Conservation (phyloP, 2,113 vertebrate genomes). For the Danionella cerebrum region DNA sequence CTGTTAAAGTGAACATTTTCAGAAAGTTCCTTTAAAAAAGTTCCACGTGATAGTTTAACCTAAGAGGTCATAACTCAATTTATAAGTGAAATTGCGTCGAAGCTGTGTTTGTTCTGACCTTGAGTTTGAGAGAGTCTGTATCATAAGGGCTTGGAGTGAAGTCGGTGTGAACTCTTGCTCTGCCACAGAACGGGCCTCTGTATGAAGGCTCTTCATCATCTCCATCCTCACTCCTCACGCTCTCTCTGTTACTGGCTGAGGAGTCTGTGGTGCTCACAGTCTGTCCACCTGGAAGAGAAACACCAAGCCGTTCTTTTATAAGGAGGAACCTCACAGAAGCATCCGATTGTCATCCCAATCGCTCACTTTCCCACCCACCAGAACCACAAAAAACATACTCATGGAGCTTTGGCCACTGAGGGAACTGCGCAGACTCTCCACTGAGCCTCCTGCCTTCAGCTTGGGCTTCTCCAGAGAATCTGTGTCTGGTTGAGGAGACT, state of each 20-base stretch:
- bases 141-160: conserved; percentile 98
- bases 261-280: conserved; percentile 97
- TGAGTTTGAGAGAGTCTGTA: conserved; percentile 92
- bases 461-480: conserved; percentile 88
- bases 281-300: conserved; percentile 76
- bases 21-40: no score
- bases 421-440: conserved; percentile 93
- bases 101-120: conserved; percentile 63
- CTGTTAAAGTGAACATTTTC: no score
- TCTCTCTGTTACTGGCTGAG: conserved; percentile 94
- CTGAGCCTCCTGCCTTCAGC: conserved; percentile 90
- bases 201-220: conserved; percentile 94
- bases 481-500: conserved; percentile 69
- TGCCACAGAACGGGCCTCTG: conserved; percentile 93
- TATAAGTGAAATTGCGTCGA: no score
- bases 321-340: not conserved
- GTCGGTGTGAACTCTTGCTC: conserved; percentile 91
- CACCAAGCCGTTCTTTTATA: not conserved
- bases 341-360: not conserved
- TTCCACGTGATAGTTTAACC: no score
- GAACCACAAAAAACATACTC: conserved; percentile 74
- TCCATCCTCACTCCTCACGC: conserved; percentile 95
- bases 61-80: no score
- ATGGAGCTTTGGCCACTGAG: conserved; percentile 96
- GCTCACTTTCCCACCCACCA: no score